Evolutionary conservation across 2,113 vertebrate genomes (phyloP).

Genomic region (Mus pahari): DNA sequence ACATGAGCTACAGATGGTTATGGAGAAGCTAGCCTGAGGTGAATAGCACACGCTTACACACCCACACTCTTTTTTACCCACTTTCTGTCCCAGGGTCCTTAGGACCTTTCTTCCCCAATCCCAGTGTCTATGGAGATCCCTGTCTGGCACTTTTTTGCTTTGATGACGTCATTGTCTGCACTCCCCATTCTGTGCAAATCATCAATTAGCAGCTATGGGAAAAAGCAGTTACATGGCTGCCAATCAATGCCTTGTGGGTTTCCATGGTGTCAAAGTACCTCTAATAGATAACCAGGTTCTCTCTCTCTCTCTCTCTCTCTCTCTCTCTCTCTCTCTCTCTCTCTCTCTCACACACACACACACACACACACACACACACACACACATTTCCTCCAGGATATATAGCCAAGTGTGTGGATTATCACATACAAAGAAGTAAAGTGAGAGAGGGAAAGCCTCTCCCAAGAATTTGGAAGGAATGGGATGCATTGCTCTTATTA

Average conservation of each 20-base stretch:
- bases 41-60: not conserved
- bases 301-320: no score
- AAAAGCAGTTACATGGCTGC: slow-evolving; percentile 62
- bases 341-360: not conserved
- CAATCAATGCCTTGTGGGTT: slow-evolving; percentile 58
- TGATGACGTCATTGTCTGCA: not conserved
- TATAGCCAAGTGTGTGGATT: not conserved
- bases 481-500: not conserved
- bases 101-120: not conserved
- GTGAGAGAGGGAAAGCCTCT: not conserved
- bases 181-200: slow-evolving; percentile 56
- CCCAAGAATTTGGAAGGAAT: not conserved
- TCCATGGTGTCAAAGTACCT: slow-evolving; percentile 58
- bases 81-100: not conserved
- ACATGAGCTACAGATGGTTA: not conserved
- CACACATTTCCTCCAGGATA: not conserved
- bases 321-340: no score
- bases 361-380: no score
- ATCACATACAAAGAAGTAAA: not conserved
- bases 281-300: slow-evolving; percentile 14
- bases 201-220: slow-evolving; percentile 74
- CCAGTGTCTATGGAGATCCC: no score
- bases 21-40: not conserved
- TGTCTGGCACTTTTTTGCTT: slow-evolving; percentile 11
- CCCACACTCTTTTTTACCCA: not conserved